Evolutionary conservation across 23 tunicate genomes (phyloP), one percentile per base, ranked within the genome.

Genomic region (Trididemnum clinides): DNA sequence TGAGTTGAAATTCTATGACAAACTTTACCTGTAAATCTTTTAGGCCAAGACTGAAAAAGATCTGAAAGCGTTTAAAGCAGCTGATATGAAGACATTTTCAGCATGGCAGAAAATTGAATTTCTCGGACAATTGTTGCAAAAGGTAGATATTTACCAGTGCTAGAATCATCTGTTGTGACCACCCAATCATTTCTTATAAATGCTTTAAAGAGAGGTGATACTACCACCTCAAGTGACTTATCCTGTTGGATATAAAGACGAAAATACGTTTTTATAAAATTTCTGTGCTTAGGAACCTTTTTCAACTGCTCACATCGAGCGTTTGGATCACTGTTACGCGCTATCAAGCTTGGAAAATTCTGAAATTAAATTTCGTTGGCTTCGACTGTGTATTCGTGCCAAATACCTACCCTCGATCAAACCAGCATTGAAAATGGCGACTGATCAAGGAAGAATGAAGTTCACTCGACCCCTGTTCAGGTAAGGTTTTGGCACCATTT

Each of bases 381-480:
- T 93, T 29, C 64, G 88, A 31, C 90, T 97, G 49, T 91, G 97
- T 31, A 64, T 97, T 32, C 91, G 90, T 22, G 90, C 95, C 15
- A 66, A 78, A 28, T 88, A 37, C 28, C 73, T 75, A 49, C 63
- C 87, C 18, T 76, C 88, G 7, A 86, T 97, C 50, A 74, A 82
- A 26, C 94, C 91, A 0, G 97, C 99, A 1, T 58, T 97, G 1
- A 36, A 86, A n/a, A 97, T 97, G 99, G 85, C 90, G n/a, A 37
- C 44, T 3, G 88, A 84, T 22, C 99, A 97, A 44, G 99, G 99
- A 2, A 80, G 99, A 44, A 85, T 97, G 95, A 92, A 92, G 44
- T 97, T 92, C 49, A 97, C 97, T 6, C 88, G 99, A 32, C 99
- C 99, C 0, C 50, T 97, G 63, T 97, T 77, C 87, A 89, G 98